Base-by-base conservation (phyloP, 2,888 invertebrate species). In the Aelia acuminata region DNA sequence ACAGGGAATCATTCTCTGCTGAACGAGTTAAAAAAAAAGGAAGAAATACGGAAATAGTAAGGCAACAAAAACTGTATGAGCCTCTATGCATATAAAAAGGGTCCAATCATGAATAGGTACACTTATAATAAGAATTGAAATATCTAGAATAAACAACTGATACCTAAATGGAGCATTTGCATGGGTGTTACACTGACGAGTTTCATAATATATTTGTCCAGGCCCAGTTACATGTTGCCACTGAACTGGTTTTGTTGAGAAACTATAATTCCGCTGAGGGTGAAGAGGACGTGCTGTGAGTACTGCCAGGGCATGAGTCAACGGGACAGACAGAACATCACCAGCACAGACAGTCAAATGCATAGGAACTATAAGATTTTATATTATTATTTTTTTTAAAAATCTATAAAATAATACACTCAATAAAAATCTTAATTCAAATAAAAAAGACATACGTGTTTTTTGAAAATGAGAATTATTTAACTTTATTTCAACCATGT, bases 251-350 rank as follows among this genome's bases (percentile, higher is more conserved):
- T 94, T 93, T 90, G 93, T 93, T 91, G 94, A 95, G 91, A 94
- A 94, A 53, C 92, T 92, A 91, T 92, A 92, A 88, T 92, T 90
- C 31, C 88, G 91, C 48, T 91, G 91, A 8, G 92, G 92, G 91
- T 93, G 94, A 88, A 94, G 92, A 5, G 98, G 98, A 84, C 96
- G 95, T 87, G 96, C 93, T 93, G 95, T 96, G 92, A 98, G 94
- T 90, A 95, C 94, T 7, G 96, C 95, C 91, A 95, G 94, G 0
- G 95, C 95, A 91, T 96, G 96, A 31, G 94, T 94, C 89, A 98
- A 93, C 35, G 98, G 98, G 88, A 98, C 94, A 63, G 97, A 95
- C 15, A 90, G 88, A 43, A 89, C 89, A 85, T 89, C 87, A 18
- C 89, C 89, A 2, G 89, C 89, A 20, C 85, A 80, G 31, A 90